A percentile compares a stretch with the other conserved stretches of the same genome.
Evolutionary conservation across 2,113 vertebrate genomes (phyloP).

Genomic region (Melospiza melodia): DNA sequence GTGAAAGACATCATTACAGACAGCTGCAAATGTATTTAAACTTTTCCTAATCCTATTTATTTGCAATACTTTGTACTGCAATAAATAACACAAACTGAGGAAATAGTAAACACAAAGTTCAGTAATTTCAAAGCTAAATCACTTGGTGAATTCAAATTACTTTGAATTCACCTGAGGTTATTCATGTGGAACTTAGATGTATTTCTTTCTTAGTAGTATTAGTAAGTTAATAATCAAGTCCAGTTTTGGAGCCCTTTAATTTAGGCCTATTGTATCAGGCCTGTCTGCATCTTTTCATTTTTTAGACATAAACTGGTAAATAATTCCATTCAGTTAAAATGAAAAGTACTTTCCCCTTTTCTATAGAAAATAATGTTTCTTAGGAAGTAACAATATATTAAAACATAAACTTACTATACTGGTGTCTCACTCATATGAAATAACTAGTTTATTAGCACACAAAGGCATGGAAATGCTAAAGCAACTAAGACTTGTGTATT

Average conservation of each 20-base stretch:
- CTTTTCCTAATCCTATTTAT: neutral
- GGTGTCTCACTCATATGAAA: neutral
- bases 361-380: neutral
- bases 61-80: neutral
- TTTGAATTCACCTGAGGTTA: neutral
- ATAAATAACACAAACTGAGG: neutral
- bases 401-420: neutral
- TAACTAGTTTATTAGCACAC: conserved; percentile 22
- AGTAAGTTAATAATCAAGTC: neutral
- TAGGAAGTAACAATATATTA: conserved; percentile 21
- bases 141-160: neutral
- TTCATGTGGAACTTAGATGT: neutral
- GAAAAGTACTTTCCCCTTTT: neutral
- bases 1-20: neutral
- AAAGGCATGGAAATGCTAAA: conserved; percentile 39
- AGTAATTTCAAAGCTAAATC: neutral
- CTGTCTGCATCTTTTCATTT: neutral
- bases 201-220: neutral
- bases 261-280: neutral
- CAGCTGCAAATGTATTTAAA: neutral
- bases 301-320: neutral
- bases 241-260: neutral
- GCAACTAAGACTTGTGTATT: neutral
- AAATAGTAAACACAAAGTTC: neutral
- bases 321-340: neutral